Percentiles rank a stretch among this genome's conserved stretches.
These are phyloP conservation scores for Drosophila willistoni DNA, from an alignment of 1,140 invertebrate species.

Conservation along the genomic window DNA sequence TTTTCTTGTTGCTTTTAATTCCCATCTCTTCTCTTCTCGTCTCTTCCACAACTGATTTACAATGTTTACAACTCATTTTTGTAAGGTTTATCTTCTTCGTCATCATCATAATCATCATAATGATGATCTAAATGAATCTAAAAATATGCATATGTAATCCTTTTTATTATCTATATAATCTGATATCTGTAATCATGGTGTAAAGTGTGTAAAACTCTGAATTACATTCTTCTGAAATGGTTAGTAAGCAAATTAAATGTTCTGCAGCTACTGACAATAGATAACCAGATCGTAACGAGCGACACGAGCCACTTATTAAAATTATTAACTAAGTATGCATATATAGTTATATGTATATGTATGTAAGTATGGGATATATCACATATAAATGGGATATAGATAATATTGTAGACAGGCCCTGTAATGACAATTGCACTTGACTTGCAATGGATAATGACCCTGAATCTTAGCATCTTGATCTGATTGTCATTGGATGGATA, in stretches of 20 bases:
- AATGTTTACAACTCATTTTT: conserved; percentile 39
- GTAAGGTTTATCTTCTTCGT: conserved; percentile 4
- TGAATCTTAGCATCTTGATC: neutral
- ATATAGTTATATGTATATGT: neutral
- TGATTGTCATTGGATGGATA: neutral
- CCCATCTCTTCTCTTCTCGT: conserved; percentile 4
- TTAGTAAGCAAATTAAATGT: neutral
- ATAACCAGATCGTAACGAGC: neutral
- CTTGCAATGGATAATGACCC: neutral
- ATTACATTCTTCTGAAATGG: neutral
- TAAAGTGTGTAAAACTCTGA: neutral
- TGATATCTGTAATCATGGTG: neutral
- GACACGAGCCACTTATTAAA: neutral
- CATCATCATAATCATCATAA: neutral
- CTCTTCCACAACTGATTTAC: conserved; percentile 46
- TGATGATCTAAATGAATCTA: neutral
- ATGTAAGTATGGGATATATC: neutral
- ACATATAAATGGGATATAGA: conserved; percentile 24
- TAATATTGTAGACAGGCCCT: conserved; percentile 3
- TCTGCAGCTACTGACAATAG: neutral
- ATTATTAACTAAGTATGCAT: conserved; percentile 6
- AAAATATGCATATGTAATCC: neutral
- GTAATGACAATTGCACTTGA: conserved; percentile 1
- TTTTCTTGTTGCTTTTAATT: conserved; percentile 3
- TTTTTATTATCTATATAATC: neutral